Evolutionary conservation across 2,113 vertebrate genomes (phyloP), one percentile per base, ranked within the genome.

Genomic region (Bothrops jararaca): DNA sequence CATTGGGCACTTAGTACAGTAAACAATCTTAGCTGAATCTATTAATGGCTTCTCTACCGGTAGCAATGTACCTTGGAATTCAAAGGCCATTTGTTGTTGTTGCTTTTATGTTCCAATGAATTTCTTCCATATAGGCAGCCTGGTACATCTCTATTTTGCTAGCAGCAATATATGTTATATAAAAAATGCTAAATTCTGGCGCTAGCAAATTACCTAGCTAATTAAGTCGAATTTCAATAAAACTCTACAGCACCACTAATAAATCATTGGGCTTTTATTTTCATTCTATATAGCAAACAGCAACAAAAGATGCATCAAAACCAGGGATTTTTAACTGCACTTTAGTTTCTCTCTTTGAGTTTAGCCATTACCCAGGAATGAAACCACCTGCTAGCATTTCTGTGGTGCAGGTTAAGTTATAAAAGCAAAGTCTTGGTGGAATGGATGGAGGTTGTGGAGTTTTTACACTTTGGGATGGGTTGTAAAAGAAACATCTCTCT

Each of bases 221-320:
- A 98, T 98, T 98, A 97, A 97, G 93, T 93, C 96, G 97, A 95
- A 98, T 98, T 98, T 97, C 95, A 97, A 96, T 97, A 97, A 97
- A 96, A 95, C 96, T 96, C 95, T 13, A 58, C 96, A 97, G 97
- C 95, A 96, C 93, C 96, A 94, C 80, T 95, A 96, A 96, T 97
- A 97, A 97, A 98, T 97, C 96, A 97, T 97, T 89, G 57, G 91
- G 89, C 88, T 95, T 94, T 95, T 94, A 8, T 87, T 91, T 92
- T 91, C 74, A 86, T 94, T 95, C 86, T 90, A 69, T 85, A 80
- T 88, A 91, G 91, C 90, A 90, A 94, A 96, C 95, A 93, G 1
- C 92, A 95, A 80, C 69, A 94, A 90, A 95, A 96, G 94, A 93
- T 95, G 95, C 91, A 96, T 96, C 95, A 93, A 1, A 96, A 54